A percentile compares a stretch with the other conserved stretches of the same genome.
phyloP scores from a whole-genome alignment of 2,888 invertebrate species.

The Zele albiditarsus region DNA sequence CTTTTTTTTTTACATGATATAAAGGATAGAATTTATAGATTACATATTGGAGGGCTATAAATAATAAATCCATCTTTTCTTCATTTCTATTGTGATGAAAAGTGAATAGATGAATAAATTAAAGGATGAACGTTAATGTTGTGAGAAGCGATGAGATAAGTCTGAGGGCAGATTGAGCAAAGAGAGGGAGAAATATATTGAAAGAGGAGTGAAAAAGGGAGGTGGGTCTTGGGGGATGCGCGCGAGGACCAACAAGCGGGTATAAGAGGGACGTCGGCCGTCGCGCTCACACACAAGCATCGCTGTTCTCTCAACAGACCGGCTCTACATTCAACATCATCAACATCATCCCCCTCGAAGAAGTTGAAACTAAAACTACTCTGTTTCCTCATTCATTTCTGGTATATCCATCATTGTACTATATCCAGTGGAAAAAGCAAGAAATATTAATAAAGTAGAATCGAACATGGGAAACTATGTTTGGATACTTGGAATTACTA shows the following conservation, averaged over 20 bases:
- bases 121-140: neutral
- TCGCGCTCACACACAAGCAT: conserved; percentile 60
- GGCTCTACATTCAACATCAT: conserved; percentile 24
- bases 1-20: too few relatives aligned
- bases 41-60: too few relatives aligned
- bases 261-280: conserved; percentile 63
- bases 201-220: conserved; percentile 41
- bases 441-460: neutral
- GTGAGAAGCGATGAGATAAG: neutral
- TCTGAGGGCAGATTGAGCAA: neutral
- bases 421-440: neutral
- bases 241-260: conserved; percentile 51
- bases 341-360: neutral
- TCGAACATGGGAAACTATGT: neutral
- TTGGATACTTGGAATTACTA: neutral
- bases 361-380: neutral
- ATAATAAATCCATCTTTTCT: neutral
- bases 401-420: too few relatives aligned
- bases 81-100: neutral
- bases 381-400: neutral
- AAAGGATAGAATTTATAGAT: too few relatives aligned
- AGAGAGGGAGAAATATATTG: conserved; percentile 24
- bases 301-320: conserved; percentile 46
- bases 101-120: neutral
- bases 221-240: conserved; percentile 51